phyloP scores from a whole-genome alignment of 2,888 invertebrate species.

The Mythimna pallens region DNA sequence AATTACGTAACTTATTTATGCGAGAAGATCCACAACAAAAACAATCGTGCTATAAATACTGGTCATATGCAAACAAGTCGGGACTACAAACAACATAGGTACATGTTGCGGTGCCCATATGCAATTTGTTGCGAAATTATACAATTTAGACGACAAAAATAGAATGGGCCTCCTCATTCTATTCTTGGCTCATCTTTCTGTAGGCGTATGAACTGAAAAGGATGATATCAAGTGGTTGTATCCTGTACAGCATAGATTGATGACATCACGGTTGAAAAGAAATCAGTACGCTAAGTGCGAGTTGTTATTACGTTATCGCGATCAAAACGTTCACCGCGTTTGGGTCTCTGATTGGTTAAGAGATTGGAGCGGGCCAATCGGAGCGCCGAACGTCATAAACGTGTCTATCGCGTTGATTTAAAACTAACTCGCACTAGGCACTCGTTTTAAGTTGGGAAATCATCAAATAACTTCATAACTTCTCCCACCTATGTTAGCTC shows the following conservation, averaged over 20 bases:
- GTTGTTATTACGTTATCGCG: too few relatives aligned
- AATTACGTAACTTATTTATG: slow-evolving; percentile 51
- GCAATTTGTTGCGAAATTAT: slow-evolving; percentile 44
- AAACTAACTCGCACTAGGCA: too few relatives aligned
- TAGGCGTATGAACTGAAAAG: slow-evolving; percentile 23
- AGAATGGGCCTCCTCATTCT: slow-evolving; percentile 8
- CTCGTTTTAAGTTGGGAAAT: too few relatives aligned
- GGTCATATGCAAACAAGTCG: slow-evolving; percentile 27
- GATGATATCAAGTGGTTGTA: slow-evolving; percentile 41
- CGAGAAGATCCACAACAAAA: slow-evolving; percentile 36
- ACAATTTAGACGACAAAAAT: slow-evolving; percentile 40
- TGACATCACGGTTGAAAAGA: not conserved
- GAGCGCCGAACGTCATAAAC: too few relatives aligned
- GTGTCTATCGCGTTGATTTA: too few relatives aligned
- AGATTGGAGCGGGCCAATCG: too few relatives aligned
- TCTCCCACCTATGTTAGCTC: too few relatives aligned
- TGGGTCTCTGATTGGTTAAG: too few relatives aligned
- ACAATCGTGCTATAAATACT: slow-evolving; percentile 49
- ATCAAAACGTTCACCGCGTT: too few relatives aligned
- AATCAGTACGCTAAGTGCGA: not conserved
- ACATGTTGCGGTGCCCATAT: slow-evolving; percentile 42
- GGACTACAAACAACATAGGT: slow-evolving; percentile 35
- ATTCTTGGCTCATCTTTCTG: slow-evolving; percentile 22
- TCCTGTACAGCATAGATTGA: slow-evolving; percentile 28
- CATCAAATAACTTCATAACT: too few relatives aligned